Evolutionary conservation across 2,113 vertebrate genomes (phyloP).

Genomic region (Myodes glareolus): DNA sequence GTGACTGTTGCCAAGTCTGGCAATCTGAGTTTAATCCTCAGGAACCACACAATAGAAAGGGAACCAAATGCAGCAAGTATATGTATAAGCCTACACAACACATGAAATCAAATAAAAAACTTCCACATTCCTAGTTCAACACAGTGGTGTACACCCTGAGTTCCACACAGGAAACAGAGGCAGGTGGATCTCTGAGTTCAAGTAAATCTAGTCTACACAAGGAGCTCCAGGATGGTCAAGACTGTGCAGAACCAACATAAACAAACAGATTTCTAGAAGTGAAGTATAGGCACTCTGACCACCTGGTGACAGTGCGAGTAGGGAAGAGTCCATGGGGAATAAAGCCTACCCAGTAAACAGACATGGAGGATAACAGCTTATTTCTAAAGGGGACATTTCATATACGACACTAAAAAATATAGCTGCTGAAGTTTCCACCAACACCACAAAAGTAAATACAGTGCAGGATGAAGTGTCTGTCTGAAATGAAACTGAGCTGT

Average conservation of each 20-base stretch:
- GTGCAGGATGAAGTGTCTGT: background rate
- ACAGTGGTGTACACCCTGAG: background rate
- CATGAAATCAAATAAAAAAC: background rate
- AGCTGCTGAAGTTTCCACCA: background rate
- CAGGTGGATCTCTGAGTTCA: background rate
- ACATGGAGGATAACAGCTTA: background rate
- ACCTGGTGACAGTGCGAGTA: slow-evolving; percentile 9
- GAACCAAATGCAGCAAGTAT: background rate
- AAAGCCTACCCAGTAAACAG: background rate
- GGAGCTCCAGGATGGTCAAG: background rate
- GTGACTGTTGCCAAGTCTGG: background rate
- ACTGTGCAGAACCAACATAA: background rate
- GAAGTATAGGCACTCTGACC: background rate
- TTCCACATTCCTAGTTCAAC: too few relatives aligned
- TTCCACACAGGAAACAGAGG: background rate
- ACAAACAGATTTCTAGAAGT: background rate
- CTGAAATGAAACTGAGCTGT: background rate
- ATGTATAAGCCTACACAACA: background rate
- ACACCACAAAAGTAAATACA: background rate
- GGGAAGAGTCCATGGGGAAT: background rate
- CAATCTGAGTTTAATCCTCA: background rate
- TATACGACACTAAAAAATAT: background rate
- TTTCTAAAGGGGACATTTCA: background rate
- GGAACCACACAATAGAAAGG: background rate
- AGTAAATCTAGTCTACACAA: background rate